Base-by-base conservation (phyloP, 2,888 invertebrate species). In the Dysmachus trigonus region DNA sequence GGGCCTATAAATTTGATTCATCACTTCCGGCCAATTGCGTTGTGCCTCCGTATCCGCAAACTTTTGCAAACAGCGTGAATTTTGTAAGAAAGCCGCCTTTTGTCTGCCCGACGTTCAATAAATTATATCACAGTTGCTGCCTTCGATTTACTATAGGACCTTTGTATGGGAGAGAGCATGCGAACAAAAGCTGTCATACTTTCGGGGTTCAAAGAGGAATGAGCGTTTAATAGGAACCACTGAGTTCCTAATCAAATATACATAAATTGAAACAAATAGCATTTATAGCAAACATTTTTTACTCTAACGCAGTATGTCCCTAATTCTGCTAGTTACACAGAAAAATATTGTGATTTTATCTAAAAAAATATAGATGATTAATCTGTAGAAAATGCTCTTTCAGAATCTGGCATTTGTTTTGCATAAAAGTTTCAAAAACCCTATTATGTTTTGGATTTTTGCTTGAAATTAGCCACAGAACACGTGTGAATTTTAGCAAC, bases 1-100 rank as follows among this genome's bases (percentile, higher is more conserved):
- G 73, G 33, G n/a, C 73, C 73, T 33, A 73, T 73, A 73, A 73
- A 73, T 33, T 73, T 73, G 33, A 73, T 31, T 33, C 73, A 73
- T 73, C 73, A 73, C 73, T 33, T 73, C 73, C 73, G 73, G 33
- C 31, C 15, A 31, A 73, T 33, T 73, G 33, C 27, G 27, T 27
- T 27, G 62, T 62, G 27, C 27, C 62, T 62, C 13, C 27, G 27
- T 62, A 62, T 62, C 62, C 8, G 22, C 8, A 62, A 22, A 62
- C 18, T 62, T 62, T 27, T 62, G 10, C 62, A 27, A 27, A 27
- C 62, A 22, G 22, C 27, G 62, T 22, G 27, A 62, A 62, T 18
- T 27, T 22, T 62, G 0, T 2, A 22, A 62, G 62, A 62, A 62
- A 62, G 62, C 62, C 62, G 62, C 10, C 62, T 62, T 62, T 62